phyloP scores from a whole-genome alignment of 2,888 invertebrate species.

The Odontocolon sp. region DNA sequence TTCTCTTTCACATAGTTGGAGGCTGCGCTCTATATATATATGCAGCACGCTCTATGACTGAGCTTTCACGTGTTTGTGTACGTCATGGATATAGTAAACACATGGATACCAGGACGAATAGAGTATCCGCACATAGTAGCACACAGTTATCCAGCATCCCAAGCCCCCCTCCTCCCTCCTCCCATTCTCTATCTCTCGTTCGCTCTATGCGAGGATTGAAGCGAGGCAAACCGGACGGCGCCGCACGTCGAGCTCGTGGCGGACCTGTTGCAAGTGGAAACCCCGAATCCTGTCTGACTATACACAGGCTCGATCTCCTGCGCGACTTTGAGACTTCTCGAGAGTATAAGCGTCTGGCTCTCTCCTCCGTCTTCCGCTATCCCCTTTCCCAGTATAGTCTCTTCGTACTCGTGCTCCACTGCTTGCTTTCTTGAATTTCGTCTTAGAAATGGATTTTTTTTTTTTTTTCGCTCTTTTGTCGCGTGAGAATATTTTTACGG shows the following conservation, averaged over 20 bases:
- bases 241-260: conserved; percentile 54
- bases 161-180: conserved; percentile 20
- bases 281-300: conserved; percentile 77
- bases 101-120: conserved; percentile 44
- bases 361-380: not conserved
- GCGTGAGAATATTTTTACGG: not conserved
- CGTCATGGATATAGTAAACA: conserved; percentile 35
- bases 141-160: conserved; percentile 50
- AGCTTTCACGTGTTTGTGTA: conserved; percentile 49
- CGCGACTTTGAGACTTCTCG: conserved; percentile 29
- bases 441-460: not conserved
- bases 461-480: not conserved
- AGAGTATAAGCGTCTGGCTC: not conserved
- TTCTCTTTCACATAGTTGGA: conserved; percentile 35
- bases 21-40: conserved; percentile 53
- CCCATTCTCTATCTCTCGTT: conserved; percentile 27
- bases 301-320: conserved; percentile 68
- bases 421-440: conserved; percentile 13
- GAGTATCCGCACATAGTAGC: conserved; percentile 42
- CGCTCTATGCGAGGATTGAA: conserved; percentile 59
- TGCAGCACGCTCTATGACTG: conserved; percentile 23
- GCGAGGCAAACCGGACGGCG: conserved; percentile 59
- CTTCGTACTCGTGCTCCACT: conserved; percentile 28
- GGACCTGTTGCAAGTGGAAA: conserved; percentile 79
- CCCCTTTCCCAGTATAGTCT: conserved; percentile 2